Conservation (phyloP, 2,113 vertebrate genomes). For the Noctilio leporinus region DNA sequence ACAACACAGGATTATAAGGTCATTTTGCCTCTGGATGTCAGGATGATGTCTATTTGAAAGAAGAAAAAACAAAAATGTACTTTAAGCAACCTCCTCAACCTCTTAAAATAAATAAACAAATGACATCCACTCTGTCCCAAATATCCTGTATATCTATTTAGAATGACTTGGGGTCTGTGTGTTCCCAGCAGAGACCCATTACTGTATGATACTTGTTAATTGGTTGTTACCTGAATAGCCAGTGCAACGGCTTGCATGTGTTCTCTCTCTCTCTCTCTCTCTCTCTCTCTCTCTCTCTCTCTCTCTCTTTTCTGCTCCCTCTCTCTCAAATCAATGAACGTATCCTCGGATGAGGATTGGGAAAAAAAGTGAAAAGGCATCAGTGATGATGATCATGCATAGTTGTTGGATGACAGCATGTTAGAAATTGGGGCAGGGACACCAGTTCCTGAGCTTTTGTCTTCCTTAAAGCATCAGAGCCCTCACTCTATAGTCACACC, state of each 20-base stretch:
- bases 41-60: not conserved
- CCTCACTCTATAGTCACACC: not conserved
- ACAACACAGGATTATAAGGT: not conserved
- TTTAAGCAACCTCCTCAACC: not conserved
- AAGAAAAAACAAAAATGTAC: not conserved
- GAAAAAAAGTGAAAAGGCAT: not conserved
- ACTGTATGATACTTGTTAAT: not conserved
- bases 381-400: rapidly evolving
- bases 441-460: not conserved
- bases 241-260: not conserved
- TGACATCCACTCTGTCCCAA: not conserved
- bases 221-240: not conserved
- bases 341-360: too few relatives aligned
- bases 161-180: not conserved
- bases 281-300: not conserved
- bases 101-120: not conserved
- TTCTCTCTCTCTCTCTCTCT: not conserved
- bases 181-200: not conserved
- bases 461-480: not conserved
- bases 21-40: not conserved
- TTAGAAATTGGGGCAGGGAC: not conserved
- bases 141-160: not conserved
- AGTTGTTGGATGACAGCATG: too few relatives aligned
- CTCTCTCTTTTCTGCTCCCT: not conserved
- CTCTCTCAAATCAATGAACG: too few relatives aligned